Percentiles rank a stretch among this genome's conserved stretches.
Conservation (phyloP, 2,113 vertebrate genomes). For the Sakesphorus luctuosus region DNA sequence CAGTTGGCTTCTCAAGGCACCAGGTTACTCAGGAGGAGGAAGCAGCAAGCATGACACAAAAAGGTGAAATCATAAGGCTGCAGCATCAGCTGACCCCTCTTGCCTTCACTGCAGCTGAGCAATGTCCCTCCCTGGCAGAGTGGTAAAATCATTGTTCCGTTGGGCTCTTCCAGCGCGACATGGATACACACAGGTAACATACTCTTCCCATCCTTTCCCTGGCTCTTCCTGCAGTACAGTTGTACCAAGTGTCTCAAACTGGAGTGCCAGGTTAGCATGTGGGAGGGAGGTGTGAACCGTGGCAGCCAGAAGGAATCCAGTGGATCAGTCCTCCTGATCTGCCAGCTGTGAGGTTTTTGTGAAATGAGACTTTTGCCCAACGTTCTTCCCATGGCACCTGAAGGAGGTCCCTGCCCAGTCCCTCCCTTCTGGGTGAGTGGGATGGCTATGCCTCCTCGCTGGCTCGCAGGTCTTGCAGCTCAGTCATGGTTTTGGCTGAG, state of each 20-base stretch:
- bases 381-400: neutral
- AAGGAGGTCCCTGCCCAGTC: neutral
- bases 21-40: neutral
- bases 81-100: neutral
- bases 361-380: conserved; percentile 10
- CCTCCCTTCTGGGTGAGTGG: neutral
- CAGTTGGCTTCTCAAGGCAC: neutral
- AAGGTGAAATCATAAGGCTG: neutral
- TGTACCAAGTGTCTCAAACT: neutral
- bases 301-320: neutral
- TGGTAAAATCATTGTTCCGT: neutral
- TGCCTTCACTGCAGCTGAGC: neutral
- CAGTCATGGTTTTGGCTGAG: conserved; percentile 45
- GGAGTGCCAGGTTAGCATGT: neutral
- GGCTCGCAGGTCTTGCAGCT: conserved; percentile 84
- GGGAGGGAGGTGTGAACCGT: fast-evolving
- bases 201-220: neutral
- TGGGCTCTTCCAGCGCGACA: neutral
- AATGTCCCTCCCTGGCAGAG: neutral
- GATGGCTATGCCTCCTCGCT: conserved; percentile 74
- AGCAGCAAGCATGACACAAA: neutral
- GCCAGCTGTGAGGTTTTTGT: neutral
- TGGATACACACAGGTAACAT: neutral
- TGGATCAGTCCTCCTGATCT: neutral
- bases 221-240: neutral